Evolutionary conservation across 2,888 invertebrate genomes (phyloP).

Genomic region (Dryocosmus kuriphilus): DNA sequence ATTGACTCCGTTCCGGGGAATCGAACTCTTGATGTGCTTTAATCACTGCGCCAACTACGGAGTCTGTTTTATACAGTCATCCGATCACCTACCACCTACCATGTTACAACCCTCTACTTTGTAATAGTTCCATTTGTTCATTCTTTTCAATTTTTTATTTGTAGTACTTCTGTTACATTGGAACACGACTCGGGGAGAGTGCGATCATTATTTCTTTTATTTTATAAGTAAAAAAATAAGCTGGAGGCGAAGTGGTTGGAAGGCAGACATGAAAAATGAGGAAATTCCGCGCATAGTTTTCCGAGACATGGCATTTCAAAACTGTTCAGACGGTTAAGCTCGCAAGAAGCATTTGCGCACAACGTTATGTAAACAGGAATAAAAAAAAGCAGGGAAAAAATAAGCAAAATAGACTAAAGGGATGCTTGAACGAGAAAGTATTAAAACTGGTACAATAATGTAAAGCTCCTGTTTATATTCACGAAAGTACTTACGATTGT

Average conservation of each 20-base stretch:
- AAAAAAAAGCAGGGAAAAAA: conserved; percentile 14
- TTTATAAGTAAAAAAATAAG: conserved; percentile 3
- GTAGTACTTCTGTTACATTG: neutral
- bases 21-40: too few species aligned
- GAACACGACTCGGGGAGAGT: neutral
- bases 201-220: conserved; percentile 6
- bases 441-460: neutral
- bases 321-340: conserved; percentile 45
- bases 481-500: neutral
- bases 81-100: too few species aligned
- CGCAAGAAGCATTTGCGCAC: neutral
- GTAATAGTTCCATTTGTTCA: neutral
- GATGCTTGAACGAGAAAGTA: neutral
- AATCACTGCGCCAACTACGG: too few species aligned
- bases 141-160: neutral
- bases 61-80: too few species aligned
- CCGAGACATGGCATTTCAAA: conserved; percentile 45
- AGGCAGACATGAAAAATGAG: conserved; percentile 44
- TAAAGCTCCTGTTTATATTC: neutral
- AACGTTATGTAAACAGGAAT: conserved; percentile 12
- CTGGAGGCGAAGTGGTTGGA: neutral
- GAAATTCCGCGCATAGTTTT: conserved; percentile 46
- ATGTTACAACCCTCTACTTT: too few species aligned
- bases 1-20: too few species aligned
- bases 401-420: neutral